Evolutionary conservation across 1,140 invertebrate species (phyloP), one percentile per base, ranked within the genome.

Genomic region (Drosophila jambulina): DNA sequence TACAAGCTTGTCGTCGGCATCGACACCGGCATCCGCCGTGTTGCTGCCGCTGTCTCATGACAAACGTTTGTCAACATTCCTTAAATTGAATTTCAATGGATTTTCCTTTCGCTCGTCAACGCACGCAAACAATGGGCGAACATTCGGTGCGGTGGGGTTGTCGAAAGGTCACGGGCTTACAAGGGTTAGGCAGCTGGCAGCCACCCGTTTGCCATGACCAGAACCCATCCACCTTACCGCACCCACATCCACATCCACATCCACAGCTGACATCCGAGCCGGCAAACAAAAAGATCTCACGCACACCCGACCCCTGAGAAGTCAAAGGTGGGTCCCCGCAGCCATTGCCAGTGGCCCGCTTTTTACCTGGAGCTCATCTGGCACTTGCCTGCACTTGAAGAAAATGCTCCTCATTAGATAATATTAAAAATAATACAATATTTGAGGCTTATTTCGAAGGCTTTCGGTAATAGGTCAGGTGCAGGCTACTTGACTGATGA

Each of bases 1-100:
- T n/a, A n/a, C n/a, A 77, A 77, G 46, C 72, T 38, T 65, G 53
- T 76, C 74, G 71, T 23, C 46, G 46, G 17, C 69, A 38, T 54
- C n/a, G 56, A 19, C 34, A 59, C 51, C 27, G 49, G 49, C 51
- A 74, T 57, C 38, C 60, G 3, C 15, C 8, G 46, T 17, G 25
- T 40, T 68, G 69, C 40, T n/a, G 68, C 36, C 40, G 46, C 71
- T 29, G 56, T 75, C 51, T 69, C 63, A 65, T 79, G 77, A 79
- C 77, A 79, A 79, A 79, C 76, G 76, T 79, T 79, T 79, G 76
- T 80, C 77, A 79, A 79, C 76, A 79, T 60, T 79, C 61, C 72
- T 80, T 65, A 80, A 80, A 80, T 80, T 79, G 77, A 79, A 79
- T 79, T 79, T 79, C 77, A 79, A 79, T 79, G 77, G 77, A 79